These are phyloP conservation scores for Lytechinus pictus DNA, from an alignment of 35 echinoderm and acorn worm genomes.

Conservation along the genomic window DNA sequence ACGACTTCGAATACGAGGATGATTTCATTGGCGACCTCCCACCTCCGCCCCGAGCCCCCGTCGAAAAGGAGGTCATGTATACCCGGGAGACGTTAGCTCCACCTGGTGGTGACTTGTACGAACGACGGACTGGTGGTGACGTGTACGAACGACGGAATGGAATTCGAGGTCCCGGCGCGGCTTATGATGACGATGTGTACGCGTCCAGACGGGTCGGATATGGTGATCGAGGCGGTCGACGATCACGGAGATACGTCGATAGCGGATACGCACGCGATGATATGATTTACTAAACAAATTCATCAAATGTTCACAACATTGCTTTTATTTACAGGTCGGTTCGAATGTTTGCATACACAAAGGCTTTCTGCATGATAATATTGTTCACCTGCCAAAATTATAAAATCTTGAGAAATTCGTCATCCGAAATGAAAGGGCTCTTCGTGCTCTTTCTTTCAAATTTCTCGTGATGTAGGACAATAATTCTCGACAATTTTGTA, in stretches of 20 bases:
- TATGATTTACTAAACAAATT: slow-evolving; percentile 27
- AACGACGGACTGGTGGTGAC: slow-evolving; percentile 1
- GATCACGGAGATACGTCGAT: slow-evolving; percentile 47
- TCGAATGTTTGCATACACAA: no score
- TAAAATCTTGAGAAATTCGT: no score
- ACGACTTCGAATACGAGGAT: slow-evolving; percentile 31
- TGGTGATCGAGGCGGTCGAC: slow-evolving; percentile 34
- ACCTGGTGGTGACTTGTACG: neutral
- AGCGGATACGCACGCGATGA: slow-evolving; percentile 42
- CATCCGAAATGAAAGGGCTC: no score
- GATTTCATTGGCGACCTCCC: neutral
- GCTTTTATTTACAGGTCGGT: neutral
- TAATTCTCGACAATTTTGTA: no score
- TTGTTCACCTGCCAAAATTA: no score
- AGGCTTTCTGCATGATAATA: no score
- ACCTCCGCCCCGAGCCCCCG: neutral
- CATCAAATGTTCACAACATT: neutral
- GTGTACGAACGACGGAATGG: slow-evolving; percentile 22
- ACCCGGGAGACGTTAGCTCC: slow-evolving; percentile 32
- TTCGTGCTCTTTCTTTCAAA: no score
- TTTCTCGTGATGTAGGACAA: no score
- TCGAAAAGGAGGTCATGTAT: slow-evolving; percentile 45
- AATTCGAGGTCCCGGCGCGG: neutral
- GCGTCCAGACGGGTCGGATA: neutral
- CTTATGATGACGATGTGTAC: slow-evolving; percentile 40